Evolutionary conservation across 1,140 invertebrate species (phyloP).

Genomic region (Galleria mellonella): DNA sequence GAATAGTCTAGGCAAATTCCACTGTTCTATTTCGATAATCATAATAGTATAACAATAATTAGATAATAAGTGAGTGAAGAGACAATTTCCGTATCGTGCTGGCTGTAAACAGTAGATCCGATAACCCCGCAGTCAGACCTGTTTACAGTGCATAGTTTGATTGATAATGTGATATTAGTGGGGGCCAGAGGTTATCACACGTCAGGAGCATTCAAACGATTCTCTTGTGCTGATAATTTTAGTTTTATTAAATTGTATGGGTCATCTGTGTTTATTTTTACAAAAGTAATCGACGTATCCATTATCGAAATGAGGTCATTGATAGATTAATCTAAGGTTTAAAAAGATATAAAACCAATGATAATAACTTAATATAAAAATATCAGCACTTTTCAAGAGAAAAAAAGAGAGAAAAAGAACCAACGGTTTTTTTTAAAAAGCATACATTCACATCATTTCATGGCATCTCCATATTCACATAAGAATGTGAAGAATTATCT

Average conservation of each 20-base stretch:
- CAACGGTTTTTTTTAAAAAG: no score
- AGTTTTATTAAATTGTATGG: slow-evolving; percentile 7
- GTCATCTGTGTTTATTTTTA: slow-evolving; percentile 12
- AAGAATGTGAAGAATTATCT: no score
- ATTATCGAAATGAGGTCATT: no score
- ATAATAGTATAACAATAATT: slow-evolving; percentile 13
- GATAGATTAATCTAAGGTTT: no score
- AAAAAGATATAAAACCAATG: no score
- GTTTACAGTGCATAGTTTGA: slow-evolving; percentile 53
- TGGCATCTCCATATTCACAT: no score
- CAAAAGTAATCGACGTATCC: neutral
- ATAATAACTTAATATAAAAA: no score
- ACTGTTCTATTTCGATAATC: slow-evolving; percentile 19
- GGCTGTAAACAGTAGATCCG: slow-evolving; percentile 34
- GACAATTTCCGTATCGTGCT: slow-evolving; percentile 29
- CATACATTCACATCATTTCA: no score
- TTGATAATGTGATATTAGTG: slow-evolving; percentile 45
- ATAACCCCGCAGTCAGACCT: slow-evolving; percentile 37
- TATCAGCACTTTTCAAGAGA: no score
- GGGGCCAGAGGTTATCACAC: slow-evolving; percentile 33
- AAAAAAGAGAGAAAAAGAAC: no score
- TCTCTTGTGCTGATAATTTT: neutral
- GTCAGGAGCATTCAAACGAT: neutral
- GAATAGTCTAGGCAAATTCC: slow-evolving; percentile 20
- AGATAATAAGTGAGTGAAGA: slow-evolving; percentile 12